Conservation (phyloP, 2,113 vertebrate genomes). For the Benthochromis sp. region DNA sequence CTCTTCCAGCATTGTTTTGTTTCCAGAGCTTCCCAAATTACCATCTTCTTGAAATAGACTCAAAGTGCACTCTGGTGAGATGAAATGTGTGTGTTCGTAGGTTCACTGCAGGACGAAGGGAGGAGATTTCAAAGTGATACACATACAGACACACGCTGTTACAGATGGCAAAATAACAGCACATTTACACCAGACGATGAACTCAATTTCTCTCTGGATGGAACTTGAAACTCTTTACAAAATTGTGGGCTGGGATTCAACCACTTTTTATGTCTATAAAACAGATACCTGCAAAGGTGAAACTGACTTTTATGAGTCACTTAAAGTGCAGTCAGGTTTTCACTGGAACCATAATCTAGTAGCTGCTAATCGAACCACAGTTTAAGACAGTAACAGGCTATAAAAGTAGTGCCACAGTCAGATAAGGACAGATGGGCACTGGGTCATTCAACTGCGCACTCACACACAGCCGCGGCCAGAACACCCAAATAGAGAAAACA, state of each 20-base stretch:
- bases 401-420: neutral
- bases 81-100: slow-evolving; percentile 6
- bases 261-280: neutral
- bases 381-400: neutral
- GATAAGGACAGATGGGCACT: neutral
- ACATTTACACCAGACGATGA: neutral
- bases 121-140: slow-evolving; percentile 11
- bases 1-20: slow-evolving; percentile 17
- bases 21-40: slow-evolving; percentile 50
- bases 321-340: neutral
- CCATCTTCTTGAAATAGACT: slow-evolving; percentile 52
- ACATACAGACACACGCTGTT: neutral
- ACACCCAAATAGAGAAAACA: neutral
- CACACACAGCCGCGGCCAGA: neutral
- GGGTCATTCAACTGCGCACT: neutral
- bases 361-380: neutral
- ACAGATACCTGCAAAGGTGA: neutral
- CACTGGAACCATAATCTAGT: neutral
- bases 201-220: neutral
- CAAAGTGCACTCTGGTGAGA: slow-evolving; percentile 3
- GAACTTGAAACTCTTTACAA: neutral
- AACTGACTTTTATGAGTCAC: neutral
- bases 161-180: neutral
- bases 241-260: neutral
- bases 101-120: slow-evolving; percentile 10